Conservation (phyloP, 2,888 invertebrate species). For the Acleris laterana region DNA sequence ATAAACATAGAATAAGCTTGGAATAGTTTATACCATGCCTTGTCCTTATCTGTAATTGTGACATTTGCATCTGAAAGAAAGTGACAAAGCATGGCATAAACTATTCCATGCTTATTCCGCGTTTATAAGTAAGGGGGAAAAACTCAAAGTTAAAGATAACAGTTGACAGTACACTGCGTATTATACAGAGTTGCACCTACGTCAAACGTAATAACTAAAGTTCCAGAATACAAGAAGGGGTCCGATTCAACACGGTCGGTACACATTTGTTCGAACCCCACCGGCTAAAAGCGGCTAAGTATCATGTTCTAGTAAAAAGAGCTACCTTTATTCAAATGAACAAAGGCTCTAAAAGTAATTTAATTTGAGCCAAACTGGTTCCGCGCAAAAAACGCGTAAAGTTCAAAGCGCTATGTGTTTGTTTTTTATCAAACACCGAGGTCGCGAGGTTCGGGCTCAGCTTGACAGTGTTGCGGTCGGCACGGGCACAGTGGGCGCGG, state of each 20-base stretch:
- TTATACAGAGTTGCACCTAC: no score
- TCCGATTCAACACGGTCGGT: background rate
- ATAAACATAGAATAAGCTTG: no score
- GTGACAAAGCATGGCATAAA: no score
- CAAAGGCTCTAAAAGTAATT: slow-evolving; percentile 54
- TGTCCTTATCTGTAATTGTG: no score
- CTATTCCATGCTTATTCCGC: no score
- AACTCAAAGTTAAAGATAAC: no score
- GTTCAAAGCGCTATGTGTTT: slow-evolving; percentile 66
- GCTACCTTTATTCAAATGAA: slow-evolving; percentile 48
- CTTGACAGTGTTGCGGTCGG: slow-evolving; percentile 53
- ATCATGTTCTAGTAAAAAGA: slow-evolving; percentile 26
- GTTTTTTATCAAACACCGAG: slow-evolving; percentile 58
- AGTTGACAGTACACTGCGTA: no score
- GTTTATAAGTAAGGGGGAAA: no score
- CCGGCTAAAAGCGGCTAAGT: slow-evolving; percentile 6
- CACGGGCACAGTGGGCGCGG: slow-evolving; percentile 42
- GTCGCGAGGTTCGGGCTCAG: slow-evolving; percentile 47
- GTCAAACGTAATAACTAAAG: no score
- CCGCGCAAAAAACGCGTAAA: slow-evolving; percentile 62
- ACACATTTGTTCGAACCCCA: background rate
- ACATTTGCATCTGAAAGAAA: no score
- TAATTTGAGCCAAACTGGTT: slow-evolving; percentile 59
- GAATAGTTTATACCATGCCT: no score
- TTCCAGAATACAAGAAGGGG: no score